Evolutionary conservation across 2,888 invertebrate genomes (phyloP).

Genomic region (Magallana nippona): DNA sequence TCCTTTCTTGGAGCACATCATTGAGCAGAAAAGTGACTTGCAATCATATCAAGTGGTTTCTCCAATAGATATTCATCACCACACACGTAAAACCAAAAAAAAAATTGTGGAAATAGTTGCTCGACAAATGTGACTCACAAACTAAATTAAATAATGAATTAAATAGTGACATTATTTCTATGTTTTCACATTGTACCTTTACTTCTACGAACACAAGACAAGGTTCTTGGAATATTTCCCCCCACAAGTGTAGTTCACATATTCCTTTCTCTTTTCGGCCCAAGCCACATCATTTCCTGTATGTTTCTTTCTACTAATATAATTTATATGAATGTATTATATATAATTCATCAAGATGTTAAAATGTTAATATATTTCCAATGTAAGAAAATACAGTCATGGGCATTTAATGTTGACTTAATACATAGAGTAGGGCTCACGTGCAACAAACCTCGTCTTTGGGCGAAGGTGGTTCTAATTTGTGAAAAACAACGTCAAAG

Average conservation of each 20-base stretch:
- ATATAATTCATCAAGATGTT: constrained; percentile 9
- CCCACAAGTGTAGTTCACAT: constrained; percentile 20
- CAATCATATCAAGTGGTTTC: too few species aligned
- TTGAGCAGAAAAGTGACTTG: too few species aligned
- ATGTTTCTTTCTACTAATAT: not conserved
- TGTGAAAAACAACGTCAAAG: not conserved
- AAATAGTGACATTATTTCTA: not conserved
- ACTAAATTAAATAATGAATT: too few species aligned
- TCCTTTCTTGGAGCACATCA: too few species aligned
- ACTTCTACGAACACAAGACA: constrained; percentile 21
- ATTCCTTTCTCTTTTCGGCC: not conserved
- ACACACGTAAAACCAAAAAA: too few species aligned
- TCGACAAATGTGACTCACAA: too few species aligned
- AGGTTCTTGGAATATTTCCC: constrained; percentile 26
- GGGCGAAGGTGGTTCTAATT: constrained; percentile 14
- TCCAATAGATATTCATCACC: too few species aligned
- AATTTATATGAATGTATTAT: not conserved
- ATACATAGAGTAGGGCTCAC: constrained; percentile 33
- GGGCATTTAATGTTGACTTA: not conserved
- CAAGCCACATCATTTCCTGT: not conserved
- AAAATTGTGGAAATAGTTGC: too few species aligned
- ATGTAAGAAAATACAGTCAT: not conserved
- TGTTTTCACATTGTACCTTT: not conserved
- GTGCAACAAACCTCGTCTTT: not conserved
- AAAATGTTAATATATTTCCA: not conserved